Evolutionary conservation across 1,140 invertebrate genomes (phyloP).

Genomic region (Pantala flavescens): DNA sequence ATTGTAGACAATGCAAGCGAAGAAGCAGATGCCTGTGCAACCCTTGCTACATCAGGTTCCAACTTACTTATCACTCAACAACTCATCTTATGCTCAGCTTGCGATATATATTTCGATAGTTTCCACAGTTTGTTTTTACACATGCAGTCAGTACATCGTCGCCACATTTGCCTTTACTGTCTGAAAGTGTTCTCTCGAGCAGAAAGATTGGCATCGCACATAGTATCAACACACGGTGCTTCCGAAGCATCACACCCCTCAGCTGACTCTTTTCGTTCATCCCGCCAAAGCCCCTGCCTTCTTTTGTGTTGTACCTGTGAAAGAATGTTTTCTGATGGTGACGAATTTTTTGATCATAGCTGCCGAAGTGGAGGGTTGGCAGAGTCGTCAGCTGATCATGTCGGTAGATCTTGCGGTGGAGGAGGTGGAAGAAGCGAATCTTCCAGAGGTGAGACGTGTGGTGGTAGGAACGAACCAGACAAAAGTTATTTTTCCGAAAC

Average conservation of each 20-base stretch:
- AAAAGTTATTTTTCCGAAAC: background rate
- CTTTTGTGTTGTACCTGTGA: slow-evolving; percentile 68
- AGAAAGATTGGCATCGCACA: slow-evolving; percentile 62
- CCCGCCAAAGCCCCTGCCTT: slow-evolving; percentile 54
- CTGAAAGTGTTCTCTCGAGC: slow-evolving; percentile 64
- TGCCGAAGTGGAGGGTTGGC: slow-evolving; percentile 32
- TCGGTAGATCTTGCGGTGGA: background rate
- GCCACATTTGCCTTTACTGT: slow-evolving; percentile 67
- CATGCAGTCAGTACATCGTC: slow-evolving; percentile 44
- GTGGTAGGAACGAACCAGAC: background rate
- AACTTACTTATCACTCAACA: background rate
- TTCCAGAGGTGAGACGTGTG: background rate
- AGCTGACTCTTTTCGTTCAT: slow-evolving; percentile 50
- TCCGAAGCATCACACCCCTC: slow-evolving; percentile 50
- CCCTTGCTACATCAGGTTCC: background rate
- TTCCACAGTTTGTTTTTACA: background rate
- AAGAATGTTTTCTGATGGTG: slow-evolving; percentile 55
- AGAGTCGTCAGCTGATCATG: background rate
- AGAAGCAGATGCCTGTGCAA: background rate
- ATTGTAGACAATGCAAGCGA: background rate
- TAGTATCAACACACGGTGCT: slow-evolving; percentile 61
- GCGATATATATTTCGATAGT: background rate
- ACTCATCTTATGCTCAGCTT: background rate
- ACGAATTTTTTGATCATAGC: slow-evolving; percentile 59
- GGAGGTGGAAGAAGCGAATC: background rate